These are phyloP conservation scores for Pluvianellus socialis DNA, from an alignment of 2,113 vertebrate genomes.

Conservation along the genomic window DNA sequence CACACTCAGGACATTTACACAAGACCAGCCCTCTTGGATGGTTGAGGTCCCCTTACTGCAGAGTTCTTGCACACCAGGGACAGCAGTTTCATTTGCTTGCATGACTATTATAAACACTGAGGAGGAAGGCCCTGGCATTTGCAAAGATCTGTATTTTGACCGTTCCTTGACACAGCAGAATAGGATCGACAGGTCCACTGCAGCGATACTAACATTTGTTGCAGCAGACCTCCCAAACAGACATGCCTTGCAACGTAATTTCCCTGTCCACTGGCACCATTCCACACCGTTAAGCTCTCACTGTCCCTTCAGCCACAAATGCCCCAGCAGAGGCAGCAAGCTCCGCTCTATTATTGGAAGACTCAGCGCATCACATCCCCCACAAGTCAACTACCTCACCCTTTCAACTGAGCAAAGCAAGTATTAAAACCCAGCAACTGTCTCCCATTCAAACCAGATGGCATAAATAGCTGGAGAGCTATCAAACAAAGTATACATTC, in stretches of 20 bases:
- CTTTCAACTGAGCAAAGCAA: not conserved
- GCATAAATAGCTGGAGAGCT: constrained; percentile 54
- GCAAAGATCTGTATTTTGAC: not conserved
- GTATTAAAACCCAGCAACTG: constrained; percentile 45
- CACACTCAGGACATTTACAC: not conserved
- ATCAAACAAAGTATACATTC: constrained; percentile 28
- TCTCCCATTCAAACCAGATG: constrained; percentile 35
- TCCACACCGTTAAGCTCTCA: not conserved
- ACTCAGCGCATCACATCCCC: constrained; percentile 4
- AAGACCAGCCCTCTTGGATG: not conserved
- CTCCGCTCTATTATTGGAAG: not conserved
- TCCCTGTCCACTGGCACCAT: constrained; percentile 39
- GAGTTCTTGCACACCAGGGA: not conserved
- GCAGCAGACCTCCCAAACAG: constrained; percentile 19
- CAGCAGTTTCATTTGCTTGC: not conserved
- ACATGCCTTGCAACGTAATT: not conserved
- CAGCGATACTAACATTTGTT: not conserved
- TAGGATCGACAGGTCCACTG: not conserved
- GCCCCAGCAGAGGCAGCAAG: constrained; percentile 25
- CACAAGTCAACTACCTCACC: not conserved
- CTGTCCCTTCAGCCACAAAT: constrained; percentile 28
- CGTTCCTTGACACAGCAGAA: not conserved
- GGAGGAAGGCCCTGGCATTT: not conserved
- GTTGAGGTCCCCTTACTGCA: not conserved
- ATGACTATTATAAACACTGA: not conserved